Base-by-base conservation (phyloP, 2,113 vertebrate genomes). In the Cephalopterus ornatus region DNA sequence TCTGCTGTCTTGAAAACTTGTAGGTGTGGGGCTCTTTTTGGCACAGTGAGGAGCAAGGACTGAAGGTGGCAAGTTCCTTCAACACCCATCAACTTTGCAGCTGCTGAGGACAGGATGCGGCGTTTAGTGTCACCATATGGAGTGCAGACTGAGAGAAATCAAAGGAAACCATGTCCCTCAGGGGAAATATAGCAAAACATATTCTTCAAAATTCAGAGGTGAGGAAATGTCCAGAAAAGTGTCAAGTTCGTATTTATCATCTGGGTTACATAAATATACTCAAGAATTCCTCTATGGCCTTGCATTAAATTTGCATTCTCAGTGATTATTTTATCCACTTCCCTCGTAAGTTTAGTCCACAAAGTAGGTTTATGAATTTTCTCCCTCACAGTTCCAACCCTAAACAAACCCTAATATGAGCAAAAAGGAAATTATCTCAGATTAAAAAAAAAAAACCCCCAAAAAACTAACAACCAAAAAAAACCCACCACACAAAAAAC, bases 21-120 rank as follows among this genome's bases (percentile, higher is more conserved):
- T 15, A 83, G 53, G 50, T 85, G 85, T 59, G 66, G 67, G 33
- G n/a, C 22, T 79, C 15, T 78, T 87, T 46, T 47, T 72, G 71
- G 56, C 76, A 58, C 39, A 32, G 37, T 41, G 58, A 76, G 46
- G 63, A 92, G 32, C 55, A 85, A 66, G 75, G 80, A 61, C 50
- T 82, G 82, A 93, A 95, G 75, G 59, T 52, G 83, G 22, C 10
- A 42, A 90, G 56, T 84, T 94, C 61, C 68, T 92, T 96, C 72
- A 88, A 90, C 82, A 93, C 52, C 20, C 37, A 26, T 86, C 53
- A 84, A 44, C 33, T 78, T n/a, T 91, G 55, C 19, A 12, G 53
- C 49, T 82, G 74, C 81, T 3, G 8, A 82, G 81, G 59, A 37
- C 13, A 14, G 42, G 68, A 91, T 3, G 3, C 10, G 15, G 28